Percentiles rank a stretch among this genome's conserved stretches.
Conservation (phyloP, 2,888 invertebrate species). For the Pristionchus exspectatus region DNA sequence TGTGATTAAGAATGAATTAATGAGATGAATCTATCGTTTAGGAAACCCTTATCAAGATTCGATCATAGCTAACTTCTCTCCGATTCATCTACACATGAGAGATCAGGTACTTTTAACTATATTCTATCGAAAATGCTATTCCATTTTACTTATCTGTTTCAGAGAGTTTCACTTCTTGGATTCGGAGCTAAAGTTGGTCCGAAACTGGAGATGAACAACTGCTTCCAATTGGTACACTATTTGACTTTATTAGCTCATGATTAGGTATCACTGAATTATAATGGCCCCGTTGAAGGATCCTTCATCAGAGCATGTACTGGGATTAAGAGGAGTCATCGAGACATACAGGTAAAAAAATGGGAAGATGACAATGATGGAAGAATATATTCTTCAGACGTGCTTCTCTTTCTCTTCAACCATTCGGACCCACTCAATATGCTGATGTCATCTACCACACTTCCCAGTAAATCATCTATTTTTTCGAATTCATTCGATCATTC, state of each 20-base stretch:
- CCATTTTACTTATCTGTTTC: background rate
- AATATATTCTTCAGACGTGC: background rate
- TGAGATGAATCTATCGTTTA: background rate
- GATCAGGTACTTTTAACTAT: background rate
- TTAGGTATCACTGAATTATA: background rate
- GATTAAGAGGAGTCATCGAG: constrained; percentile 34
- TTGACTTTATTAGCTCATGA: background rate
- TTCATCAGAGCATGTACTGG: constrained; percentile 3
- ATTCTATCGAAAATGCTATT: background rate
- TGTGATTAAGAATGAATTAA: background rate
- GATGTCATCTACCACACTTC: constrained; percentile 55
- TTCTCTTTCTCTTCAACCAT: constrained; percentile 46
- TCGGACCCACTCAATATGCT: constrained; percentile 54
- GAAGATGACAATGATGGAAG: background rate
- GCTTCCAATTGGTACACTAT: constrained; percentile 47
- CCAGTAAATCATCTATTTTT: constrained; percentile 2
- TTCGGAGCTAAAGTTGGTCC: constrained; percentile 47
- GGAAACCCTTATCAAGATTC: constrained; percentile 24
- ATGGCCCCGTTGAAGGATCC: background rate
- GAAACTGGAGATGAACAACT: constrained; percentile 46
- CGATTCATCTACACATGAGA: constrained; percentile 37
- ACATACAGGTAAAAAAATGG: background rate
- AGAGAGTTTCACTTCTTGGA: constrained; percentile 42
- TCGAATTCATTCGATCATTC: background rate
- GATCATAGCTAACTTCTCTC: constrained; percentile 17